Evolutionary conservation across 2,113 vertebrate genomes (phyloP), one percentile per base, ranked within the genome.

Genomic region (Centropristis striata): DNA sequence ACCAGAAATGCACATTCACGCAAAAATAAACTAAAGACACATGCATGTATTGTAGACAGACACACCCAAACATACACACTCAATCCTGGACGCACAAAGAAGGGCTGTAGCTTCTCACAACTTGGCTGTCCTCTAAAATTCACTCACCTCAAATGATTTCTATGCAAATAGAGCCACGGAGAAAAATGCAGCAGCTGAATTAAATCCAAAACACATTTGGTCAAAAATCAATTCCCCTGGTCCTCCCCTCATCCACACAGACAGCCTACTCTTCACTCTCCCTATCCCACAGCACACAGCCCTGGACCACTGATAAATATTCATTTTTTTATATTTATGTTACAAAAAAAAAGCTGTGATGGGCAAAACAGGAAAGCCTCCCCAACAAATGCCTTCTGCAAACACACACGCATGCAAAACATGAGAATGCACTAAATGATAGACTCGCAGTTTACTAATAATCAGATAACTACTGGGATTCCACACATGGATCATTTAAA

Each of bases 101-200:
- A 46, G 66, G 3, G 49, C 27, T 27, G 64, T n/a, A 41, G 73
- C 37, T 37, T 55, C 76, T 58, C 15, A 54, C 59, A 80, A 69
- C 82, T 36, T 78, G 65, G 89, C 89, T 86, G 94, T 91, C 92
- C 84, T 94, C 84, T 90, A 91, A 95, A 94, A 91, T 94, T 92
- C 95, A 91, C 90, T 96, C 92, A 92, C 92, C 86, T 94, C 90
- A 96, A 92, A 96, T 96, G 92, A 97, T 96, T 96, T 96, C 95
- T 95, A 96, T 95, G 93, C 93, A 97, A 96, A 96, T 95, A 92
- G 16, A 86, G 82, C 47, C 46, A 55, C 23, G 27, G 86, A 72
- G 89, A 87, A 93, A 94, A 92, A 90, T 78, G 87, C 92, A 83
- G 91, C 86, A 90, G 84, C 68, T 93, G 90, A 89, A 65, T 95